Base-by-base conservation (phyloP, 2,888 invertebrate genomes). In the Tetranychus piercei region DNA sequence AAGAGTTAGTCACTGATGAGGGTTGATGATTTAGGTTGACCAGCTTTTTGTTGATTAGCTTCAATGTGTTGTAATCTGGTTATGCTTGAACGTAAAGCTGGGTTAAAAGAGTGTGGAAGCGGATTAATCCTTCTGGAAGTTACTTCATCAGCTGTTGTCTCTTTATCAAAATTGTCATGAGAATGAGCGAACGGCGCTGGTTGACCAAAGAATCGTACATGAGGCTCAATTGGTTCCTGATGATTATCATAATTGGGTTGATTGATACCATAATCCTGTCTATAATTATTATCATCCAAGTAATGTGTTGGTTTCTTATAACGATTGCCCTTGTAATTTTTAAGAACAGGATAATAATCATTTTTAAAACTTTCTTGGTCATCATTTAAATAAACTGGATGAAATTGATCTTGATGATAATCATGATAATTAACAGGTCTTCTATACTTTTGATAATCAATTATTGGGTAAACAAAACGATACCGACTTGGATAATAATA, bases 61-160 rank as follows among this genome's bases (percentile, higher is more conserved):
- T 69, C 69, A 23, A 11, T 23, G 11, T 69, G 69, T n/a, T 69
- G 69, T 23, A 69, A 23, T 69, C 69, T 69, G n/a, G 69, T 69
- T 20, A 69, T 18, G 9, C 11, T 15, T 55, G 55, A 55, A 15
- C 55, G 55, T 9, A 55, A 15, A 20, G 34, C 69, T 23, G 69
- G 69, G n/a, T 20, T 69, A 69, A 69, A 23, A 2, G 34, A 9
- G n/a, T 69, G 69, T 1, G 69, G 69, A 20, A 69, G 11, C 3
- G 34, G 22, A 23, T 69, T 69, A 23, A 69, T 69, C n/a, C n/a
- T 69, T n/a, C n/a, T 69, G 9, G 69, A 69, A 11, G 3, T 9
- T 8, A 69, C 2, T 23, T 69, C 69, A 20, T 69, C 69, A 23
- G n/a, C 2, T 20, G 69, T 69, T 2, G 69, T 69, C n/a, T 69